A percentile compares a stretch with the other conserved stretches of the same genome.
Conservation (phyloP, 2,888 invertebrate genomes). For the Melipona beecheii region DNA sequence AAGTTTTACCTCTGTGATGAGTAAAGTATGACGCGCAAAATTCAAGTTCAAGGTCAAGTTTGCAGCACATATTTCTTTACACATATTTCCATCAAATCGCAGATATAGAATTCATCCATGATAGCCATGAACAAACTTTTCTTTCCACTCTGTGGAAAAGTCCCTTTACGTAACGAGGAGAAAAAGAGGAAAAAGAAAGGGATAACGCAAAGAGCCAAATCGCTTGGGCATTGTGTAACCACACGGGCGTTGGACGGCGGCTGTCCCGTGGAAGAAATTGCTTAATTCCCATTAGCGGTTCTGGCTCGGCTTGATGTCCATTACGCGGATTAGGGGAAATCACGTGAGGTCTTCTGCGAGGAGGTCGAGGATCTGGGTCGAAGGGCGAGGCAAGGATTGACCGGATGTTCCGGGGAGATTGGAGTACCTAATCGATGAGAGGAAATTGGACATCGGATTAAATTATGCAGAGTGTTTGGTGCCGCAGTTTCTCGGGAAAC, state of each 20-base stretch:
- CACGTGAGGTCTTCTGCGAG: slow-evolving; percentile 3
- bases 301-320: slow-evolving; percentile 45
- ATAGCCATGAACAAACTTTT: too few species aligned
- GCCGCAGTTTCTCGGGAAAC: not conserved
- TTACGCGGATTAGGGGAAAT: slow-evolving; percentile 52
- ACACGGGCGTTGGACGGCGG: not conserved
- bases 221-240: slow-evolving; percentile 61
- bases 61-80: too few species aligned
- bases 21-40: too few species aligned
- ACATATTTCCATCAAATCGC: too few species aligned
- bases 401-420: not conserved
- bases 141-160: too few species aligned
- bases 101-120: too few species aligned
- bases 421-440: slow-evolving; percentile 1
- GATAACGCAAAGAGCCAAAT: slow-evolving; percentile 37
- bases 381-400: not conserved
- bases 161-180: slow-evolving; percentile 59
- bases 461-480: not conserved
- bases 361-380: not conserved
- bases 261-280: slow-evolving; percentile 49
- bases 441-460: not conserved
- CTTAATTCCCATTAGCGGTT: slow-evolving; percentile 57
- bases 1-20: too few species aligned
- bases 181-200: slow-evolving; percentile 34
- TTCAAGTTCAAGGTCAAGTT: too few species aligned